phyloP scores from a whole-genome alignment of 37 sponge, comb jelly and placozoan species.

The Aphrocallistes beatrix region DNA sequence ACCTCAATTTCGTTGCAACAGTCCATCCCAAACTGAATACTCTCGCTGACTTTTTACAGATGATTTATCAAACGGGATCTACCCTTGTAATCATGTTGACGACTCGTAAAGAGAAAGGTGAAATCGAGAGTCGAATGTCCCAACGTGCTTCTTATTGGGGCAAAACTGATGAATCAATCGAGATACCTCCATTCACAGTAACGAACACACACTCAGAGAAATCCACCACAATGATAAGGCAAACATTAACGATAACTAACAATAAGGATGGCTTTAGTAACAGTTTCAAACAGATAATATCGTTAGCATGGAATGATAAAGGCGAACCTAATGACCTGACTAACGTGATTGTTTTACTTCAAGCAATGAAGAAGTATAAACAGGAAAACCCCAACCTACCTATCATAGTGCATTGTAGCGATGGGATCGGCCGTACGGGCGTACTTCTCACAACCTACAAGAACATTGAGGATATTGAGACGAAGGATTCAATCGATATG shows the following conservation, averaged over 20 bases:
- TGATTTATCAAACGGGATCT: neutral
- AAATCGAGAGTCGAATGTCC: neutral
- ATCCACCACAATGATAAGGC: neutral
- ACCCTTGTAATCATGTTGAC: neutral
- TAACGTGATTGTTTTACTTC: neutral
- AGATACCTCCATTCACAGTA: neutral
- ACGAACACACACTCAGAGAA: neutral
- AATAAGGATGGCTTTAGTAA: neutral
- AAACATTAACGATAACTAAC: neutral
- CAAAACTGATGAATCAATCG: neutral
- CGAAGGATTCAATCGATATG: neutral
- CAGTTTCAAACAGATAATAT: neutral
- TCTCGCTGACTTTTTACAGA: neutral
- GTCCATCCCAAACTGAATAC: neutral
- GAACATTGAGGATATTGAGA: neutral
- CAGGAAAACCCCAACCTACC: neutral
- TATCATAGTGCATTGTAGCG: neutral
- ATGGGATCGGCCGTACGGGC: neutral
- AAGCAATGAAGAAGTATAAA: neutral
- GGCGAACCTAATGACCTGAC: neutral
- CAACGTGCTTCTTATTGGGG: neutral
- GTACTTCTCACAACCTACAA: neutral
- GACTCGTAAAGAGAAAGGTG: neutral
- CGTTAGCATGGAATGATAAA: neutral
- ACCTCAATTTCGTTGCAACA: neutral